These are phyloP conservation scores for Sthenelais limicola DNA, from an alignment of 2,888 invertebrate species.

Conservation along the genomic window DNA sequence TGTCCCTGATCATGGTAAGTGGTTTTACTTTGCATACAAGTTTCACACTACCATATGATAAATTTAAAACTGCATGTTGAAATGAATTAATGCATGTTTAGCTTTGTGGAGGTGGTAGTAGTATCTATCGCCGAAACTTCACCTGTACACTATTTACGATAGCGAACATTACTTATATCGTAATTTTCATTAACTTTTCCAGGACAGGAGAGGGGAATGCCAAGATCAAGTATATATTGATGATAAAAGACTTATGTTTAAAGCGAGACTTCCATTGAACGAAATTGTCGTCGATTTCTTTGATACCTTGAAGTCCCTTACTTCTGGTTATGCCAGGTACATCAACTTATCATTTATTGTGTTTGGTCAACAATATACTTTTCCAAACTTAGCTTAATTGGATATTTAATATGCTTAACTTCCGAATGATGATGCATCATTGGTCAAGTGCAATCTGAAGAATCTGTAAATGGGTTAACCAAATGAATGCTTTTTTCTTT, in stretches of 20 bases:
- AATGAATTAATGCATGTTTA: too few species aligned
- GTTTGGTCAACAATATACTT: not conserved
- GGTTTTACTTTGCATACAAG: too few species aligned
- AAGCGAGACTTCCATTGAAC: constrained; percentile 88
- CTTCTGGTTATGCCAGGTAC: constrained; percentile 89
- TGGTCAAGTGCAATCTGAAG: too few species aligned
- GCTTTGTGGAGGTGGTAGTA: too few species aligned
- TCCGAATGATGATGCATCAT: too few species aligned
- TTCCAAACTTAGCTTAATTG: not conserved
- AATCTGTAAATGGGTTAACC: too few species aligned
- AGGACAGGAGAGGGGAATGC: constrained; percentile 76
- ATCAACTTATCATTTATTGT: not conserved
- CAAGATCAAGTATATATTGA: constrained; percentile 85
- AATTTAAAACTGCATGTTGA: not conserved
- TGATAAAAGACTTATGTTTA: constrained; percentile 84
- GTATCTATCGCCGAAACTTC: too few species aligned
- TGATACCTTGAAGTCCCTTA: constrained; percentile 88
- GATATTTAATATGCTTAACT: too few species aligned
- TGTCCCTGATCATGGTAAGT: constrained; percentile 68
- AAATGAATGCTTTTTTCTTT: too few species aligned
- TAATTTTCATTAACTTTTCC: not conserved
- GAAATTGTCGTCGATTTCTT: constrained; percentile 97
- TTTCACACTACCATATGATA: too few species aligned
- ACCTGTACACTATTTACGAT: too few species aligned
- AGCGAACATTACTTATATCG: not conserved